Conservation (phyloP, 1,140 invertebrate species). For the Cotesia typhae region DNA sequence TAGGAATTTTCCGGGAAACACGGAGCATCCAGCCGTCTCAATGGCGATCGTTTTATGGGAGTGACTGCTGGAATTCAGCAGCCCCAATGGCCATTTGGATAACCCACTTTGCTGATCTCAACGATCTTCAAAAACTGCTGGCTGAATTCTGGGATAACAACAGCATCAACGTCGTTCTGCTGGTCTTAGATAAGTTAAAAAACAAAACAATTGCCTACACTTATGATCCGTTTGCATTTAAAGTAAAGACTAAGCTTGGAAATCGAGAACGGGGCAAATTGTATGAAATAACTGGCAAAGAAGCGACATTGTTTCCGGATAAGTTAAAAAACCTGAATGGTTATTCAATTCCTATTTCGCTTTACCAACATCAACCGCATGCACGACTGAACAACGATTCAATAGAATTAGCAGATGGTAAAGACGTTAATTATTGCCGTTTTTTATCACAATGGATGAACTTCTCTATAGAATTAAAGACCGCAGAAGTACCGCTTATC, state of each 20-base stretch:
- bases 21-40: conserved; percentile 7
- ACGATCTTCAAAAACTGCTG: conserved; percentile 13
- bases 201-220: neutral
- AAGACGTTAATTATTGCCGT: conserved; percentile 29
- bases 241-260: neutral
- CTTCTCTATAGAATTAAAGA: conserved; percentile 29
- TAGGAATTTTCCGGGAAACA: conserved; percentile 6
- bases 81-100: conserved; percentile 21
- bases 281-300: neutral
- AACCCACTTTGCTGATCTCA: neutral
- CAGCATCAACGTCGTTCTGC: conserved; percentile 29
- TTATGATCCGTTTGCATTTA: conserved; percentile 34
- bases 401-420: conserved; percentile 5
- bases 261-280: conserved; percentile 6
- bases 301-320: conserved; percentile 34
- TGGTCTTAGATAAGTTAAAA: neutral
- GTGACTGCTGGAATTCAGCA: conserved; percentile 11
- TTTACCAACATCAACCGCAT: conserved; percentile 30
- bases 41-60: conserved; percentile 8
- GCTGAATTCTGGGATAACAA: conserved; percentile 29
- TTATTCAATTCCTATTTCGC: conserved; percentile 21
- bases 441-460: conserved; percentile 30
- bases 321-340: conserved; percentile 36
- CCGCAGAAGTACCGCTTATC: neutral
- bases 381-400: neutral